Evolutionary conservation across 1,140 invertebrate species (phyloP), one percentile per base, ranked within the genome.

Genomic region (Agraylea sexmaculata): DNA sequence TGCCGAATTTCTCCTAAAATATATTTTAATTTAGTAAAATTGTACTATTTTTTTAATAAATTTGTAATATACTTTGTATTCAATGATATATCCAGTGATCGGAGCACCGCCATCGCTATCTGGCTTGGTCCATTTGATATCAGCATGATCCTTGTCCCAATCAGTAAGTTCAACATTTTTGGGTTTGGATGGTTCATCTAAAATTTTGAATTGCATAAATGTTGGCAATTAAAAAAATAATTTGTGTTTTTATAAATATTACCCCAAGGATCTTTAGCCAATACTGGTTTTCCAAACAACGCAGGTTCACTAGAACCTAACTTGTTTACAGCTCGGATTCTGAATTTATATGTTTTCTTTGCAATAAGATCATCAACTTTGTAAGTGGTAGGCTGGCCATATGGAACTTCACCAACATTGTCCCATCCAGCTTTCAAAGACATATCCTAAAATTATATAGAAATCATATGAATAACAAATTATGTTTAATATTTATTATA

Each of bases 181-280:
- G 8, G 92, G 92, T 55, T 94, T 93, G 16, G 87, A 82, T 32
- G 92, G 90, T 64, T 92, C 89, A 66, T 95, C 87, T 86, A 48
- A 17, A 66, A 21, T 11, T 3, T 12, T 22, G 19, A 15, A 20
- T 36, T 11, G 15, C 7, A 34, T 17, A 18, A 12, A 36, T 16
- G 16, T 41, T 25, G 18, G 10, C 35, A 40, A 36, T 32, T 7
- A n/a, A 43, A 42, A 28, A 42, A 40, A 15, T 22, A 27, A 25
- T 33, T 22, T 45, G 8, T 33, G 33, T 12, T 36, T 3, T 21
- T 19, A 43, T 15, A 21, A 31, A 42, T 38, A 25, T 47, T 70
- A 91, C 87, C 90, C 87, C 90, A 98, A 49, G 93, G 93, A 80
- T 98, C 91, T 66, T 97, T 97, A 23, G 93, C 92, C 30, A 95